Percentiles rank a stretch among this genome's conserved stretches.
Conservation (phyloP, 2,797 vertebrate species). For the Acipenser oxyrinchus region DNA sequence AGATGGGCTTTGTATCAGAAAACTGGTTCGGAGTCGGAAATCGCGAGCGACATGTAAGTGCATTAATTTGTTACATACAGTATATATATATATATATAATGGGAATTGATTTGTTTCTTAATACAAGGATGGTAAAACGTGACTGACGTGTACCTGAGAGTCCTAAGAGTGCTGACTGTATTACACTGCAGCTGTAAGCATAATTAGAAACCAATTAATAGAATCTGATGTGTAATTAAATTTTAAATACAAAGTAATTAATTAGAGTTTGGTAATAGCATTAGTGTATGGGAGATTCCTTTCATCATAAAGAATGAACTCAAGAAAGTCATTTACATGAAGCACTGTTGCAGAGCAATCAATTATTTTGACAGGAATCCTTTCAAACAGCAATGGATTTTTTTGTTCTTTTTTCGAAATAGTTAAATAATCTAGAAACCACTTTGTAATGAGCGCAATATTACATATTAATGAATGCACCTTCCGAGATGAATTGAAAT, state of each 20-base stretch:
- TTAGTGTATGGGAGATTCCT: not conserved
- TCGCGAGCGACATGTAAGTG: too few species aligned
- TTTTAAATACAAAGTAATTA: slow-evolving; percentile 27
- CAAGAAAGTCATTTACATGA: not conserved
- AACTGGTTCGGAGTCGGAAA: too few species aligned
- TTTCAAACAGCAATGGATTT: not conserved
- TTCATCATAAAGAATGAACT: not conserved
- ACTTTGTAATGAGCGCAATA: not conserved
- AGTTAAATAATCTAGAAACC: slow-evolving; percentile 4
- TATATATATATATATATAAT: too few species aligned
- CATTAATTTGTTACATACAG: not conserved
- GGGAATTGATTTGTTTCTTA: too few species aligned
- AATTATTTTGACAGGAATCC: slow-evolving; percentile 9
- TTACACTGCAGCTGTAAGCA: slow-evolving; percentile 1
- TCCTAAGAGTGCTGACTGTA: too few species aligned
- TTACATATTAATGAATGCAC: slow-evolving; percentile 4
- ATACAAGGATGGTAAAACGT: too few species aligned
- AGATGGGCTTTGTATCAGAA: not conserved
- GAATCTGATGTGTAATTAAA: slow-evolving; percentile 28
- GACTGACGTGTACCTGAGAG: too few species aligned
- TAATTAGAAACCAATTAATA: slow-evolving; percentile 37
- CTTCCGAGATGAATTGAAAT: slow-evolving; percentile 1
- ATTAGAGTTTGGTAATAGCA: slow-evolving; percentile 24
- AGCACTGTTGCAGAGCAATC: not conserved
- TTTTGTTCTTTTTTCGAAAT: slow-evolving; percentile 1